Base-by-base conservation (phyloP, 2,888 invertebrate species). In the Torymus aiolomorphi region DNA sequence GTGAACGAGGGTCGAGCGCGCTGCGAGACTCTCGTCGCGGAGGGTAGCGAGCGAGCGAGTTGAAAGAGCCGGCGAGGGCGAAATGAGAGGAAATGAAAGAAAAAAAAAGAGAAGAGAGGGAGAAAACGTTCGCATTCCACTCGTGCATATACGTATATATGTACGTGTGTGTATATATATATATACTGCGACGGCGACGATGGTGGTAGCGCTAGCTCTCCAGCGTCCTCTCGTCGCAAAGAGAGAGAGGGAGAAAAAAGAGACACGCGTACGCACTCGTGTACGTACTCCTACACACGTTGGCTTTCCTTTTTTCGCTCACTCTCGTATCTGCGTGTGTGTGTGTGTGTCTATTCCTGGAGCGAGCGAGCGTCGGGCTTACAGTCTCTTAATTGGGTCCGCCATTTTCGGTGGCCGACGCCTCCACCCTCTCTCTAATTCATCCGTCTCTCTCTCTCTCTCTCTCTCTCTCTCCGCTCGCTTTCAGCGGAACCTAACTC, bases 361-460 rank as follows among this genome's bases (percentile, higher is more conserved):
- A 31, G 5, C 42, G 14, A n/a, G 56, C 56, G 18, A 57, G 71
- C 16, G 63, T 24, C 18, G 63, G 42, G 77, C 66, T 78, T 75
- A 77, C 69, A 67, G 76, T 77, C 71, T 85, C 88, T 89, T 90
- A 90, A 90, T 90, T 90, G 90, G 90, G 90, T 90, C 89, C 89
- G 90, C 90, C 90, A 90, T 90, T 90, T 90, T 90, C 89, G 88
- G 86, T 84, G 82, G 82, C 83, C 85, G 85, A 86, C 83, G 86
- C 86, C 84, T 86, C 85, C 83, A 83, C 79, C 78, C 74, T 74
- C 80, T 80, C 81, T 80, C 80, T 67, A 84, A 85, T 84, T 84
- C 84, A 82, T 82, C 83, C 83, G 81, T 83, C 83, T 83, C 82
- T 79, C 80, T 73, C 67, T 62, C 65, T 69, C 52, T 70, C 65